Base-by-base conservation (phyloP, 2,113 vertebrate genomes). In the Ardeotis arabs region DNA sequence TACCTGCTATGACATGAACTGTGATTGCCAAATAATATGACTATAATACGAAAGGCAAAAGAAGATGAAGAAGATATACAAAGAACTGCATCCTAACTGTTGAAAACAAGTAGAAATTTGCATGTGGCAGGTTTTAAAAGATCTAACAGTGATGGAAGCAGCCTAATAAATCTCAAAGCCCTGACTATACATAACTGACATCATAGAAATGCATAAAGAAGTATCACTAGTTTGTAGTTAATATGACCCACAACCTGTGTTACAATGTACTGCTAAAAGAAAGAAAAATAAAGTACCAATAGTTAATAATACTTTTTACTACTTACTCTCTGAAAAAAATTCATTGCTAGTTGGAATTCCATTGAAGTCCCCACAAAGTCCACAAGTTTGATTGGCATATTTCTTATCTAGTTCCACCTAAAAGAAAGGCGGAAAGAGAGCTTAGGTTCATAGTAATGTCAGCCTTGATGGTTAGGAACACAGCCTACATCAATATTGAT, bases 341-440 rank as follows among this genome's bases (percentile, higher is more conserved):
- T 99, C 98, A 8, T 98, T 97, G 91, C 96, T 93, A 11, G n/a
- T 58, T 49, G 96, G 96, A 66, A 98, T 93, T 49, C 98, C 98
- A 6, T 99, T 99, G 97, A 99, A 99, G 96, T 99, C 99, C 16
- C 99, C 99, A 55, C 99, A 99, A 62, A 99, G 98, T 25, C 99
- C 99, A 5, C 99, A 99, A 14, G 98, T 99, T 93, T 99, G 98
- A 96, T 99, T 99, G 74, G 95, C 95, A 24, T 98, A 99, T 95
- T 98, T 99, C 47, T 90, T 78, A 79, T 99, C 98, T 63, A 99
- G 90, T 90, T 99, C 99, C 96, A 99, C 97, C 99, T 99, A 67
- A 49, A 87, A 81, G 5, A 63, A 58, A 47, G 0, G 7, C 89
- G 50, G 39, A 15, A 59, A 39, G 13, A 8, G 25, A 91, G 23